Percentiles rank a stretch among this genome's conserved stretches.
Conservation (phyloP, 2,888 invertebrate species). For the Acronicta psi region DNA sequence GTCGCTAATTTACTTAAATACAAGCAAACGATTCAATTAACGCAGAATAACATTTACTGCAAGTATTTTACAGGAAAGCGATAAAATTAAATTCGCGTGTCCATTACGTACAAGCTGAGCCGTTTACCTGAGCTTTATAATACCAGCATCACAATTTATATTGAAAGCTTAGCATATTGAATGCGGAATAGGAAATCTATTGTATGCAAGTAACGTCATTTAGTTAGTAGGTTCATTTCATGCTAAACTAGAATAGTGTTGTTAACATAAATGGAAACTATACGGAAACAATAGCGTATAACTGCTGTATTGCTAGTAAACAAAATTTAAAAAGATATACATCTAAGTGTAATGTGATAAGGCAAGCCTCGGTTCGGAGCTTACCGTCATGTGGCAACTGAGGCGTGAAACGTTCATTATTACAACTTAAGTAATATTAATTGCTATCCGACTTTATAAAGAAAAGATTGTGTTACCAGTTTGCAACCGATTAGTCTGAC, state of each 20-base stretch:
- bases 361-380: slow-evolving; percentile 43
- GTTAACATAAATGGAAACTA: slow-evolving; percentile 16
- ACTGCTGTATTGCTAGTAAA: slow-evolving; percentile 10
- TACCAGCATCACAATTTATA: slow-evolving; percentile 4
- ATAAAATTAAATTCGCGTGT: slow-evolving; percentile 14
- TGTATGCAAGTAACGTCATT: slow-evolving; percentile 35
- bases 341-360: slow-evolving; percentile 49
- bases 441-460: slow-evolving; percentile 77
- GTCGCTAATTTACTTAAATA: slow-evolving; percentile 53
- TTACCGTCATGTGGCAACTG: slow-evolving; percentile 67
- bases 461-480: slow-evolving; percentile 75
- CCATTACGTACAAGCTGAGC: not conserved
- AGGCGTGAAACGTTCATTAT: slow-evolving; percentile 78
- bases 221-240: slow-evolving; percentile 19
- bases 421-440: slow-evolving; percentile 83
- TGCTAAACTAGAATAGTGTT: slow-evolving; percentile 27
- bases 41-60: not conserved
- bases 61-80: slow-evolving; percentile 2
- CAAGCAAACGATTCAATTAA: slow-evolving; percentile 4
- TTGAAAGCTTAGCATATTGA: slow-evolving; percentile 18
- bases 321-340: slow-evolving; percentile 43
- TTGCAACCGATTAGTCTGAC: slow-evolving; percentile 74
- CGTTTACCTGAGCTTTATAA: slow-evolving; percentile 2
- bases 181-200: slow-evolving; percentile 47
- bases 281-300: slow-evolving; percentile 33